A percentile compares a stretch with the other conserved stretches of the same genome.
Evolutionary conservation across 2,113 vertebrate species (phyloP).

Genomic region (Setophaga coronata): DNA sequence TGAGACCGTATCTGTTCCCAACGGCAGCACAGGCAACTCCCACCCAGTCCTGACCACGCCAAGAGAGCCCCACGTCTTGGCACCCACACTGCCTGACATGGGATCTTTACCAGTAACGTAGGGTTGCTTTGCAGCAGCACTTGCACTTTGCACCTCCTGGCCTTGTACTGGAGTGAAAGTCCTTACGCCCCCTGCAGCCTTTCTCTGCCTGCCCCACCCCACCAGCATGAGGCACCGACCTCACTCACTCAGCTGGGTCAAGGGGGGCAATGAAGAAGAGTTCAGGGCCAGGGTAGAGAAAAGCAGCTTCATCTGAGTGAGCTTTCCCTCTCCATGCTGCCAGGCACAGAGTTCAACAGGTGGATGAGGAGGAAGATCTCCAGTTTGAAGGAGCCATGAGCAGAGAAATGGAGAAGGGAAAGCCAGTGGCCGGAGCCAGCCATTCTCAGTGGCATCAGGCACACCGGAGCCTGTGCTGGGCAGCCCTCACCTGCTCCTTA

Average conservation of each 20-base stretch:
- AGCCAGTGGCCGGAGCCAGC: fast-evolving
- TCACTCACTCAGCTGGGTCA: not conserved
- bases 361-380: not conserved
- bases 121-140: not conserved
- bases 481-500: not conserved
- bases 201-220: not conserved
- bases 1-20: not conserved
- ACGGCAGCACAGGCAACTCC: not conserved
- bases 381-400: fast-evolving
- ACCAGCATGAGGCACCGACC: fast-evolving
- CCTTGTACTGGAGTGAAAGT: not conserved
- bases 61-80: fast-evolving
- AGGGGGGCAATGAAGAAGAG: not conserved
- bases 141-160: conserved; percentile 5
- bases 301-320: not conserved
- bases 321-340: not conserved
- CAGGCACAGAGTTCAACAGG: not conserved
- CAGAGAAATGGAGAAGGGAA: not conserved
- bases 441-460: fast-evolving
- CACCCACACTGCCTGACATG: not conserved
- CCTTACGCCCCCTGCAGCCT: not conserved
- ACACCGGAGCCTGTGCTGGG: fast-evolving
- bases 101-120: not conserved
- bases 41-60: not conserved
- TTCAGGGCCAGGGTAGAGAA: not conserved